Evolutionary conservation across 2,113 vertebrate genomes (phyloP), one percentile per base, ranked within the genome.

Genomic region (Lagopus leucura): DNA sequence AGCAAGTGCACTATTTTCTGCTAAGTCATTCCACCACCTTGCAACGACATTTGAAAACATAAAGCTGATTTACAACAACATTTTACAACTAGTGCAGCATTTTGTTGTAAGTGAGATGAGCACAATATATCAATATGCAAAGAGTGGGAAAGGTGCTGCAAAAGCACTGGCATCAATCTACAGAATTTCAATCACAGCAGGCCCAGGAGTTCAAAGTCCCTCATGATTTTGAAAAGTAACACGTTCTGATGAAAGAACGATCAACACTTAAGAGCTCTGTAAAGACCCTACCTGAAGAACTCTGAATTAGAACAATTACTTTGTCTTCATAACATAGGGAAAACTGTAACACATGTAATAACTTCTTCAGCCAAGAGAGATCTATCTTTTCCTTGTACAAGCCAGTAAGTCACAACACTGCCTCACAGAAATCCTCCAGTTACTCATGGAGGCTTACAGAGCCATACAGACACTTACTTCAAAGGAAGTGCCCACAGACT

Each of bases 1-100:
- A 96, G 96, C 93, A 93, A 65, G 63, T 92, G 69, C 73, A 72
- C 12, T 63, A 72, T 80, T 96, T 95, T 95, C 52, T 95, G 93
- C 93, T 52, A 92, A 96, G 95, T 95, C 92, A 90, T 94, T 94
- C 77, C 70, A 93, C 66, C 88, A 95, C 88, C 90, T 96, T 96
- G 83, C 63, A 93, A 93, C 92, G 93, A 69, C 73, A 69, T 72
- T 61, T 84, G 34, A 92, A 95, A 94, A 86, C 77, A 94, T 94
- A 84, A 60, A 95, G 94, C 42, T 92, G 80, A 96, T 95, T 95
- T 95, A 92, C 58, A 78, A 54, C 43, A 87, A 90, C 65, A 74
- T 75, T 84, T 83, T 84, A 81, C 48, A 90, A 43, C 42, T 43
- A 43, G 42, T 43, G 42, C 42, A 43, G 15, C 42, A 43, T 43